Base-by-base conservation (phyloP, 2,797 vertebrate genomes). In the Buphagus erythrorhynchus region DNA sequence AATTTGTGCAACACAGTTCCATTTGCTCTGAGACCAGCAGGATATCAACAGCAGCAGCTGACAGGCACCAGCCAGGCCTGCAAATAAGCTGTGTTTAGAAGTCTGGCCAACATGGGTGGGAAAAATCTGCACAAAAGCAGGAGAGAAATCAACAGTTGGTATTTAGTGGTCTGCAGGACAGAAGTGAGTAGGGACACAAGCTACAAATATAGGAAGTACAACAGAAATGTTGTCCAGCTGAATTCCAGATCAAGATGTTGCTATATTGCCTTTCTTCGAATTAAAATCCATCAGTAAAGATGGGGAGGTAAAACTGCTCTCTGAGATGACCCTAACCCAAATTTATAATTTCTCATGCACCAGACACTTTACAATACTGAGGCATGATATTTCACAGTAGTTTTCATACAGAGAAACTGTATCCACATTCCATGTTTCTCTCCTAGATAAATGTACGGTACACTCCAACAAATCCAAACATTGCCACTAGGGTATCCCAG, bases 71-170 rank as follows among this genome's bases (percentile, higher is more conserved):
- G 43, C 29, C 59, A 89, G 57, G 42, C 51, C 65, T 57, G 40
- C 51, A 86, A 55, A 81, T 9, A 43, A 69, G 7, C 48, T 63
- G 40, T 12, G 15, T 35, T 79, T 1, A 1, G 13, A 89, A 76
- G 18, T 36, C 48, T 4, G 3, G 28, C 14, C 6, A 3, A 46
- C 0, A 0, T 2, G 38, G 28, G 42, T 38, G 21, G 55, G 74
- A 43, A 67, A 89, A 92, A 71, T 5, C 24, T 54, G 69, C 71
- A 73, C 36, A 90, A 90, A 94, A 84, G 71, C 52, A 88, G 74
- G 14, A 86, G 4, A 5, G 3, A 33, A 35, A 80, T 14, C 52
- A 74, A 33, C 58, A 42, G 24, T 59, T 61, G n/a, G 13, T 36
- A 46, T 74, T 76, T 35, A 54, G 52, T 1, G 20, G 49, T 62